Percentiles rank a stretch among this genome's conserved stretches.
Conservation (phyloP, 1,140 invertebrate genomes). For the Drosophila sturtevanti region DNA sequence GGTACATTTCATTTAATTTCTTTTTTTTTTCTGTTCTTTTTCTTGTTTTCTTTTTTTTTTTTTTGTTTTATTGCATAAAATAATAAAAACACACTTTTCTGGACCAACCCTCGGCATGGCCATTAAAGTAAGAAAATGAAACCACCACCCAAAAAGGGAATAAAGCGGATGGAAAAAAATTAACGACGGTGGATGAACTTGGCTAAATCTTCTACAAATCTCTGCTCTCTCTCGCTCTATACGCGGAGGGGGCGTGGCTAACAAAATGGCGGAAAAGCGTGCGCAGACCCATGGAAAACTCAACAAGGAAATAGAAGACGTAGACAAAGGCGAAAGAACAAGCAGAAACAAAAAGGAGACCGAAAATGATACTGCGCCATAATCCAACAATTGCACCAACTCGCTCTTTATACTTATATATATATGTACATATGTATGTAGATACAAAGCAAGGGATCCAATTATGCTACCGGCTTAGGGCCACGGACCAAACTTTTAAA, state of each 20-base stretch:
- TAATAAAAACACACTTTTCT: slow-evolving; percentile 13
- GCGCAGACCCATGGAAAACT: slow-evolving; percentile 10
- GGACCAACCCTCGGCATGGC: slow-evolving; percentile 19
- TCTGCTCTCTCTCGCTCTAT: slow-evolving; percentile 32
- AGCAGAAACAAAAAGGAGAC: slow-evolving; percentile 3
- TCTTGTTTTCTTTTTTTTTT: not conserved
- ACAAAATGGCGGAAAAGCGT: slow-evolving; percentile 18
- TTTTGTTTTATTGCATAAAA: slow-evolving; percentile 17
- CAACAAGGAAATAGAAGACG: not conserved
- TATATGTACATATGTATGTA: not conserved
- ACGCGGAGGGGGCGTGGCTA: slow-evolving; percentile 13
- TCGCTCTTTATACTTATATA: slow-evolving; percentile 50
- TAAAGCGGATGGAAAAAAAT: slow-evolving; percentile 1
- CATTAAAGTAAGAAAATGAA: slow-evolving; percentile 23
- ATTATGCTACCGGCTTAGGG: slow-evolving; percentile 56
- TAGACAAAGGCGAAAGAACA: not conserved
- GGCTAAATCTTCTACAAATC: slow-evolving; percentile 68
- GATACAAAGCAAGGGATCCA: slow-evolving; percentile 50
- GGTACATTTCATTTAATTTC: slow-evolving; percentile 14
- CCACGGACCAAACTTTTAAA: slow-evolving; percentile 7
- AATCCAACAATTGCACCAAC: slow-evolving; percentile 20
- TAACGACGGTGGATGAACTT: slow-evolving; percentile 64
- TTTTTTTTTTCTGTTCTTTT: not conserved
- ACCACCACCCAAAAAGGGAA: slow-evolving; percentile 32
- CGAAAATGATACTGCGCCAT: slow-evolving; percentile 19